Percentiles rank a stretch among this genome's conserved stretches.
Evolutionary conservation across 2,888 invertebrate genomes (phyloP).

Genomic region (Zygaena filipendulae): DNA sequence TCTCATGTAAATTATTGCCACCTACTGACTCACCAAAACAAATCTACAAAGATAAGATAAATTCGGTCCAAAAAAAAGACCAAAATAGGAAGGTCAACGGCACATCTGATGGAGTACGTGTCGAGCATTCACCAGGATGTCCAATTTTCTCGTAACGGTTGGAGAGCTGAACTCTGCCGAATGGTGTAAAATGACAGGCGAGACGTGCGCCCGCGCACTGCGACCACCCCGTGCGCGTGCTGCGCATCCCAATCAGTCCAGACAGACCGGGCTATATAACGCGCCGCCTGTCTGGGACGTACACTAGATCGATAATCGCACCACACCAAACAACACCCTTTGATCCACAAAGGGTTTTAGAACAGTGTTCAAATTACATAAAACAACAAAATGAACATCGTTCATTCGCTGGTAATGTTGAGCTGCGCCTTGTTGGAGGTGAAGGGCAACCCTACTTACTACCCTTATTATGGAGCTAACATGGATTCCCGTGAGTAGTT

Average conservation of each 20-base stretch:
- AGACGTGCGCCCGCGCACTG: conserved; percentile 34
- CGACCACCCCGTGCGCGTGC: conserved; percentile 37
- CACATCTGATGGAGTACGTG: conserved; percentile 34
- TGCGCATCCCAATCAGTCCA: conserved; percentile 51
- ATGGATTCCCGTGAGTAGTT: conserved; percentile 47
- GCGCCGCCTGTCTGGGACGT: conserved; percentile 26
- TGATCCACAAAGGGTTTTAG: conserved; percentile 21
- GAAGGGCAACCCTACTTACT: conserved; percentile 37
- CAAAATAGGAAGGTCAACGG: conserved; percentile 37
- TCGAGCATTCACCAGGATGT: conserved; percentile 39
- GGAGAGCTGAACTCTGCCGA: conserved; percentile 36
- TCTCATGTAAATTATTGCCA: not conserved
- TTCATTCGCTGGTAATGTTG: conserved; percentile 27
- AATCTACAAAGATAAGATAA: conserved; percentile 15
- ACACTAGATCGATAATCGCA: conserved; percentile 35
- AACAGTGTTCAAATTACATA: conserved; percentile 19
- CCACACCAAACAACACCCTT: conserved; percentile 34
- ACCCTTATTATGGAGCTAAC: conserved; percentile 47
- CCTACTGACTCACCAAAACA: conserved; percentile 15
- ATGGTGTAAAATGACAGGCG: conserved; percentile 38
- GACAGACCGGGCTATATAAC: conserved; percentile 49
- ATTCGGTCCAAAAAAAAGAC: conserved; percentile 6
- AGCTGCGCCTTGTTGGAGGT: conserved; percentile 37
- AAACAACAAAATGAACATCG: conserved; percentile 32
- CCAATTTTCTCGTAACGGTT: conserved; percentile 50